A percentile compares a stretch with the other conserved stretches of the same genome.
Evolutionary conservation across 2,113 vertebrate species (phyloP).

Genomic region (Camelus dromedarius): DNA sequence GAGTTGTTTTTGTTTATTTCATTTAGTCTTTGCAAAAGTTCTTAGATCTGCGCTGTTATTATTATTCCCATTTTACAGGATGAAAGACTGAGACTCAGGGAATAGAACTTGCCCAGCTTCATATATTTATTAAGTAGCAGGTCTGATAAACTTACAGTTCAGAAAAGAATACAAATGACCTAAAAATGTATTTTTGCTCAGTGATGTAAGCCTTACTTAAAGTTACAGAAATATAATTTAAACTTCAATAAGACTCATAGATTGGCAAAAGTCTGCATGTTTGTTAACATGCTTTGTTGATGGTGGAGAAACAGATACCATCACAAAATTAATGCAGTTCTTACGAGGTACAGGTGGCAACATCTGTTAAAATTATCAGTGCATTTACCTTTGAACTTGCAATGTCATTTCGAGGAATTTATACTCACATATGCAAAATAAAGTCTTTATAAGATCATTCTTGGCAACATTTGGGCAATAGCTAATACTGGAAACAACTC

Average conservation of each 20-base stretch:
- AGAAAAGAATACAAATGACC: background rate
- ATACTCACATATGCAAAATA: background rate
- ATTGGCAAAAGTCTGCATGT: background rate
- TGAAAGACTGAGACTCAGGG: background rate
- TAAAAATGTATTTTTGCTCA: background rate
- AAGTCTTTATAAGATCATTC: background rate
- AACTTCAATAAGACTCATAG: background rate
- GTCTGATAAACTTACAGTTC: background rate
- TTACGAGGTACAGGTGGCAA: background rate
- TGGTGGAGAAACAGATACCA: background rate
- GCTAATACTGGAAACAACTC: background rate
- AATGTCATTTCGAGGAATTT: conserved; percentile 3
- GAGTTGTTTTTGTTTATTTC: conserved; percentile 4
- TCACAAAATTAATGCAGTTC: background rate
- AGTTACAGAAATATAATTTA: background rate
- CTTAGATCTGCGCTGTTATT: background rate
- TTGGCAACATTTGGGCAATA: background rate
- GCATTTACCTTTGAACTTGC: background rate
- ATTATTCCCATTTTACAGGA: background rate
- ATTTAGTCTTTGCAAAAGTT: background rate
- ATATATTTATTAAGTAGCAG: background rate
- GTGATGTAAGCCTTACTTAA: background rate
- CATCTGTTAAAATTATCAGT: conserved; percentile 21
- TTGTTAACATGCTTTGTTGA: background rate
- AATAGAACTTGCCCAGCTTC: background rate